These are phyloP conservation scores for Xenentodon cancila DNA, from an alignment of 2,797 vertebrate genomes.

Conservation along the genomic window DNA sequence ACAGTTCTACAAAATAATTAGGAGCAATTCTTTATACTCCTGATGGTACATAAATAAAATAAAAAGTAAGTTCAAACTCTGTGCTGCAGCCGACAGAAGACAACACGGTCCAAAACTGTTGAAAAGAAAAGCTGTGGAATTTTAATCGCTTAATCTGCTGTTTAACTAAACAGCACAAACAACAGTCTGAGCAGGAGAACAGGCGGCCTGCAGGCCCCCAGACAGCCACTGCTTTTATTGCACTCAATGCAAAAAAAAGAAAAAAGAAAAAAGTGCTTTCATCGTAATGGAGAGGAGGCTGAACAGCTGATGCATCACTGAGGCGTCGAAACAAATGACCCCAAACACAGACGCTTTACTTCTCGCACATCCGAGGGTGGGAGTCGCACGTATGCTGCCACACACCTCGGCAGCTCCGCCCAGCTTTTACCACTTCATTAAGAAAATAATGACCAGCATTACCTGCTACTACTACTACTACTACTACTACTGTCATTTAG, in stretches of 20 bases:
- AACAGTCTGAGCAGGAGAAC: slow-evolving; percentile 38
- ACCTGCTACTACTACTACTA: no score
- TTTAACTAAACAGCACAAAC: slow-evolving; percentile 61
- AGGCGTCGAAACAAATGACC: slow-evolving; percentile 37
- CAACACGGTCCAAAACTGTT: slow-evolving; percentile 11
- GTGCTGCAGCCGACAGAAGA: slow-evolving; percentile 31
- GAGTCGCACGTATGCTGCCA: slow-evolving; percentile 43
- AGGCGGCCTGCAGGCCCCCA: slow-evolving; percentile 24
- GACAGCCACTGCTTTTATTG: slow-evolving; percentile 47
- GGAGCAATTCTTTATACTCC: not conserved
- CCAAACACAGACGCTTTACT: slow-evolving; percentile 2
- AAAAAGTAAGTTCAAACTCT: slow-evolving; percentile 10
- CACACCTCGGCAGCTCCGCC: slow-evolving; percentile 24
- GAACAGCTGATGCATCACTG: slow-evolving; percentile 71
- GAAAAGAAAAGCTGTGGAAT: slow-evolving; percentile 55
- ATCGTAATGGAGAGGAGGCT: slow-evolving; percentile 49
- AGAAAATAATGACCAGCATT: slow-evolving; percentile 22
- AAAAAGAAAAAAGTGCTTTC: slow-evolving; percentile 37
- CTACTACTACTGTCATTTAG: no score
- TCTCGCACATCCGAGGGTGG: slow-evolving; percentile 30
- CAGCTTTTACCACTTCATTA: slow-evolving; percentile 48
- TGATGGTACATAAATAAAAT: no score
- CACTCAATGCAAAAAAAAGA: slow-evolving; percentile 38
- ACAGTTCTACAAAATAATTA: not conserved
- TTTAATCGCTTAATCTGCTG: slow-evolving; percentile 74